A percentile compares a stretch with the other conserved stretches of the same genome.
Evolutionary conservation across 2,113 vertebrate genomes (phyloP).

Genomic region (Xerus inauris): DNA sequence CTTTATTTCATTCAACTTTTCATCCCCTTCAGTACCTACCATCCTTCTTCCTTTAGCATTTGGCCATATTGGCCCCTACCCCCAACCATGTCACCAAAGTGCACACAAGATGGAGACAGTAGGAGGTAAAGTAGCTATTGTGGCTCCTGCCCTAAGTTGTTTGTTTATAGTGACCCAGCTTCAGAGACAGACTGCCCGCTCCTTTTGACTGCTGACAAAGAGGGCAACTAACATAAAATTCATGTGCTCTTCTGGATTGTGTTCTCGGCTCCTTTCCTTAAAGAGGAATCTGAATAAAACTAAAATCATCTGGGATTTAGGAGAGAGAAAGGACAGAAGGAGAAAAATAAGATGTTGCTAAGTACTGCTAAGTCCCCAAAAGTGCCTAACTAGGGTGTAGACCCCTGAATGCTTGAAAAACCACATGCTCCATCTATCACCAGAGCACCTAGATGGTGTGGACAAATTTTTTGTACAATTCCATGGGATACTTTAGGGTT

Average conservation of each 20-base stretch:
- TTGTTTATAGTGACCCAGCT: constrained; percentile 59
- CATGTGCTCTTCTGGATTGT: not conserved
- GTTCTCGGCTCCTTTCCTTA: not conserved
- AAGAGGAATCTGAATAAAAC: constrained; percentile 10
- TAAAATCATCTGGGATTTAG: not conserved
- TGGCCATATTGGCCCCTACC: not conserved
- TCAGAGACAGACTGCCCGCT: not conserved
- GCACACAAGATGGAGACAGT: not conserved
- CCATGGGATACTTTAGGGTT: not conserved
- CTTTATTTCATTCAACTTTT: not conserved
- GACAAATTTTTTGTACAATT: not conserved
- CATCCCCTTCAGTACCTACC: not conserved
- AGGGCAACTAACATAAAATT: constrained; percentile 59
- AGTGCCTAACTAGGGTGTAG: not conserved
- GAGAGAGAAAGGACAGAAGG: no score
- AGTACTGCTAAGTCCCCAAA: not conserved
- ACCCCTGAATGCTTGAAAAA: not conserved
- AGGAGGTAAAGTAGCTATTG: constrained; percentile 60
- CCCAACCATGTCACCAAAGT: not conserved
- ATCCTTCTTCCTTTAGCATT: not conserved
- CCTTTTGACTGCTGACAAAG: constrained; percentile 50
- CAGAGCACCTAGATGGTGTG: not conserved
- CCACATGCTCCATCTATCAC: not conserved
- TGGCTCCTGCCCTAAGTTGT: constrained; percentile 56
- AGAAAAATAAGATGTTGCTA: not conserved